Evolutionary conservation across 2,797 vertebrate species (phyloP), one percentile per base, ranked within the genome.

Genomic region (Trichosurus vulpecula): DNA sequence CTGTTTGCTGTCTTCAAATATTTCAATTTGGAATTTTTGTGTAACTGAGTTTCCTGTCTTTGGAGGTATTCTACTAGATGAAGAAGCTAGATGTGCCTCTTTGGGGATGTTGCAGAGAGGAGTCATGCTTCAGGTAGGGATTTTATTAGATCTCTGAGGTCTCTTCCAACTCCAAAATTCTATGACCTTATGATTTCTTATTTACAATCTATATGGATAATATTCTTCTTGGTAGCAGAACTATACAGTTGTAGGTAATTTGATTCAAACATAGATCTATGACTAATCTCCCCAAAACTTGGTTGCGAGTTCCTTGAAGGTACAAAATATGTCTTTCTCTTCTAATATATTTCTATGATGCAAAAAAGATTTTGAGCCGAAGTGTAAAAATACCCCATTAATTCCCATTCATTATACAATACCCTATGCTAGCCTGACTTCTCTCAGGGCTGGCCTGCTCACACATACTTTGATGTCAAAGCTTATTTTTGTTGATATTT

Each of bases 401-500:
- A 74, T 2, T 66, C 16, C 14, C 35, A 41, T 61, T 61, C 31
- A 61, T 74, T 74, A 41, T 74, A 74, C n/a, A 74, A 9, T 41
- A 74, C n/a, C 66, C n/a, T 74, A 8, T 74, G 19, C 16, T 74
- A 74, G 22, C 35, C 61, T 66, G 61, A 66, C 35, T 66, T 74
- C n/a, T 74, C 66, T 41, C n/a, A 74, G n/a, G 19, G 2, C 16
- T 41, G n/a, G n/a, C 6, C n/a, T 41, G n/a, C n/a, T 41, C 19
- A 41, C 8, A 74, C 6, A 92, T 90, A 58, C 27, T 58, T 89
- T 54, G 74, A 41, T 55, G 8, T 30, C 87, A 91, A 31, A 91
- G n/a, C 1, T 41, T 4, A 94, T 66, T 91, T 74, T 92, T 41
- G 93, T 91, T 90, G 35, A 91, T 13, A 95, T 52, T 92, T 94